Conservation (phyloP, 2,113 vertebrate genomes). For the Myodes glareolus region DNA sequence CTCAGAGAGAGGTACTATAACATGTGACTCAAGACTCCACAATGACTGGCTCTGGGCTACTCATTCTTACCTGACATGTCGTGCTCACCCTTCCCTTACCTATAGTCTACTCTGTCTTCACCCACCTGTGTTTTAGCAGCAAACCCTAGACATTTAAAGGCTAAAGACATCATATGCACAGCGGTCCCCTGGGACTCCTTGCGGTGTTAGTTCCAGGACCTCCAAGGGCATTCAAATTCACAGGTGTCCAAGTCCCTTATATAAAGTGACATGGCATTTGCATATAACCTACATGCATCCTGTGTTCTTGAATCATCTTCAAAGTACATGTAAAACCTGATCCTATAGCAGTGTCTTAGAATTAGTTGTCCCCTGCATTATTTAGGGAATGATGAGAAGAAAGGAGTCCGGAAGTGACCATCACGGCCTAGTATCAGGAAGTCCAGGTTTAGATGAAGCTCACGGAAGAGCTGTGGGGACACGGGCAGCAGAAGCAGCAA, state of each 20-base stretch:
- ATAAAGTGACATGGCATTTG: background rate
- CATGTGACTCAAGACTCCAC: background rate
- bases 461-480: background rate
- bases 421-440: background rate
- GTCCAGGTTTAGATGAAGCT: too few relatives aligned
- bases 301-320: background rate
- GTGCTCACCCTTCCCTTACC: background rate
- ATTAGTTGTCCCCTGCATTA: background rate
- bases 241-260: background rate
- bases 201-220: background rate
- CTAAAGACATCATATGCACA: background rate
- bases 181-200: background rate
- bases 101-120: background rate
- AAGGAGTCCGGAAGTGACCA: background rate
- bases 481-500: background rate
- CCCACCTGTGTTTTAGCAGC: background rate
- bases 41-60: background rate
- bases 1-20: background rate
- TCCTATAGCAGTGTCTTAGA: background rate
- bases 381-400: background rate
- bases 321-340: background rate
- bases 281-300: background rate
- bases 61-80: background rate
- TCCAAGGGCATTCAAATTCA: background rate
- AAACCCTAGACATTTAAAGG: background rate